Conservation (phyloP, 1,140 invertebrate species). For the Ditylenchus dipsaci region DNA sequence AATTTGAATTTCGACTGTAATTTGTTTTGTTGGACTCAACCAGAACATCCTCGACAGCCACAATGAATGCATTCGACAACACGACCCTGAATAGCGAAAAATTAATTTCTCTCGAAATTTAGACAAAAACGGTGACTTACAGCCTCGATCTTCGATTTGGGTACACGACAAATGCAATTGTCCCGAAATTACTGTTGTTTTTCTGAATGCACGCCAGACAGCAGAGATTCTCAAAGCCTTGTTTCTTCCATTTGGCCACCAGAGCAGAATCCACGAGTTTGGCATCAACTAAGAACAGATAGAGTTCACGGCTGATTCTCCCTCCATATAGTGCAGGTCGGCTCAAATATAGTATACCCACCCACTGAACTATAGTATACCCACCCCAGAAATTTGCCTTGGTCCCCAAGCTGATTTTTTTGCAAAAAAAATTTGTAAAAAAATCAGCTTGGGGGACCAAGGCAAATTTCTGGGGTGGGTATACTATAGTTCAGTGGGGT, state of each 20-base stretch:
- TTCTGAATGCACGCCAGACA: conserved; percentile 97
- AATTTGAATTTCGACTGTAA: no score
- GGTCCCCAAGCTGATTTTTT: no score
- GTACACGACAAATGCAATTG: conserved; percentile 99
- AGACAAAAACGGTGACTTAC: conserved; percentile 60
- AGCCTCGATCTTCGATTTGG: conserved; percentile 94
- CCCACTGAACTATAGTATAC: no score
- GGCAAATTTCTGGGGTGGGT: no score
- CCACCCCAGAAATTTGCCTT: no score
- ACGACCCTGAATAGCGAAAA: conserved; percentile 39
- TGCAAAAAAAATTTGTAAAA: no score
- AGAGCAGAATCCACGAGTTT: conserved; percentile 94
- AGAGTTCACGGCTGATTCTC: conserved; percentile 90
- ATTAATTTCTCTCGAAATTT: not conserved
- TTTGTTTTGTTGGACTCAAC: conserved; percentile 26
- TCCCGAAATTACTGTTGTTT: conserved; percentile 96
- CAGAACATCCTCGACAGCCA: conserved; percentile 56
- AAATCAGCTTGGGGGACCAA: no score
- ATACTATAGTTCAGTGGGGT: no score
- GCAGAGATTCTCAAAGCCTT: conserved; percentile 97
- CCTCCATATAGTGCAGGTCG: no score
- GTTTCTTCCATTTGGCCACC: conserved; percentile 99
- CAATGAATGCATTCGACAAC: conserved; percentile 58
- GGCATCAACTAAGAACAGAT: conserved; percentile 92
- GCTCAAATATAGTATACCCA: no score